Percentiles rank a stretch among this genome's conserved stretches.
phyloP scores from a whole-genome alignment of 2,888 invertebrate species.

The Tortrix viridana region DNA sequence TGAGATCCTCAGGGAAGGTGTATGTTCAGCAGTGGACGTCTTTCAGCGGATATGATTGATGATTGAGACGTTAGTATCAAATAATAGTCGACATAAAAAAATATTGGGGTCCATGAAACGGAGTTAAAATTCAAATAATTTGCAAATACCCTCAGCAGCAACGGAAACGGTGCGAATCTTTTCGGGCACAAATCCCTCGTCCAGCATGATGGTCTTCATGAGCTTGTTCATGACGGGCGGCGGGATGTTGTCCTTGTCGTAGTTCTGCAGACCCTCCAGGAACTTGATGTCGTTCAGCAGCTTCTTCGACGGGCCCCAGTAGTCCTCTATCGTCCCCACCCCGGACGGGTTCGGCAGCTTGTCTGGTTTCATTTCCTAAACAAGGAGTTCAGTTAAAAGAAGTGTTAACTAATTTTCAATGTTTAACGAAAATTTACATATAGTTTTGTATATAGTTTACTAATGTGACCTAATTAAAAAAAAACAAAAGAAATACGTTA shows the following conservation, averaged over 20 bases:
- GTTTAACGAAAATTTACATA: no score
- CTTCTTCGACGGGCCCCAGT: constrained; percentile 96
- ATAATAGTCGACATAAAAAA: no score
- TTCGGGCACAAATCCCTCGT: constrained; percentile 96
- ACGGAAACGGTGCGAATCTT: constrained; percentile 94
- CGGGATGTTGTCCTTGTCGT: constrained; percentile 97
- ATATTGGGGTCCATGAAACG: no score
- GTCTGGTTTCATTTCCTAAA: constrained; percentile 93
- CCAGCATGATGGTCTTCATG: constrained; percentile 90
- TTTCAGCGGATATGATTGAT: no score
- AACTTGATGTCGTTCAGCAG: constrained; percentile 96
- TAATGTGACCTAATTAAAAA: no score
- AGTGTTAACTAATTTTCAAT: no score
- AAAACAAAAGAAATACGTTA: no score
- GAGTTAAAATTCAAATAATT: neutral
- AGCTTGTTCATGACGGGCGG: constrained; percentile 92
- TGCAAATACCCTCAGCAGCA: constrained; percentile 90
- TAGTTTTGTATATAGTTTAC: no score
- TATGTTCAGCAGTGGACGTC: no score
- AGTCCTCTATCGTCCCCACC: constrained; percentile 94
- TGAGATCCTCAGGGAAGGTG: no score
- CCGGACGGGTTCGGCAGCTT: constrained; percentile 92
- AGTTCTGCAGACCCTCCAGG: constrained; percentile 92
- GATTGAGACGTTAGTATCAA: no score
- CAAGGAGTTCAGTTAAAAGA: no score